Conservation (phyloP, 2,888 invertebrate species). For the Drosophila nigricruria region DNA sequence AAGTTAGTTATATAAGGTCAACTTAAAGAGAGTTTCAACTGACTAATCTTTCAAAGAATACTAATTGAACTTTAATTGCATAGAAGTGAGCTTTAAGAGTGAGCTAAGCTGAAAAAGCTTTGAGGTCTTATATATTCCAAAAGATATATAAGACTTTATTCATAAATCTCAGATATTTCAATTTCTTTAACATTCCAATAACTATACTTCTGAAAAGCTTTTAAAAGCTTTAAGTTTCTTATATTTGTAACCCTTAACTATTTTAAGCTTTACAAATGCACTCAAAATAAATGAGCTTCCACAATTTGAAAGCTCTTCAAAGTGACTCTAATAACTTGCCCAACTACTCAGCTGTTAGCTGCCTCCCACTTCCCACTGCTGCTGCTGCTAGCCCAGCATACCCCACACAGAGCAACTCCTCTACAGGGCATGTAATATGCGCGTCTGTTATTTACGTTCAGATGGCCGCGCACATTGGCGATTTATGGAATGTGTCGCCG, state of each 20-base stretch:
- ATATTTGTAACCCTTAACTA: too few relatives aligned
- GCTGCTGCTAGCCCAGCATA: neutral
- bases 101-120: too few relatives aligned
- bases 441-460: conserved; percentile 51
- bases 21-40: too few relatives aligned
- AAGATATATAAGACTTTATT: too few relatives aligned
- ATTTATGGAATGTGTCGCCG: conserved; percentile 64
- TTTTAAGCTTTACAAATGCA: too few relatives aligned
- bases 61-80: neutral
- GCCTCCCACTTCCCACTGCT: neutral
- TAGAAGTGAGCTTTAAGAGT: too few relatives aligned
- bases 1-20: neutral
- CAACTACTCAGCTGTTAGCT: neutral
- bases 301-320: neutral
- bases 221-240: too few relatives aligned
- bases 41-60: neutral
- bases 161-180: neutral
- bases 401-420: neutral
- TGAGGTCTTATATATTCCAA: neutral
- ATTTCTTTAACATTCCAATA: neutral
- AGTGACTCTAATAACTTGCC: neutral
- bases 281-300: neutral
- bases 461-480: conserved; percentile 44
- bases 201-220: too few relatives aligned
- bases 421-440: conserved; percentile 15